Percentiles rank a stretch among this genome's conserved stretches.
phyloP scores from a whole-genome alignment of 2,797 vertebrate species.

The Lepidocolaptes lacrymiger region DNA sequence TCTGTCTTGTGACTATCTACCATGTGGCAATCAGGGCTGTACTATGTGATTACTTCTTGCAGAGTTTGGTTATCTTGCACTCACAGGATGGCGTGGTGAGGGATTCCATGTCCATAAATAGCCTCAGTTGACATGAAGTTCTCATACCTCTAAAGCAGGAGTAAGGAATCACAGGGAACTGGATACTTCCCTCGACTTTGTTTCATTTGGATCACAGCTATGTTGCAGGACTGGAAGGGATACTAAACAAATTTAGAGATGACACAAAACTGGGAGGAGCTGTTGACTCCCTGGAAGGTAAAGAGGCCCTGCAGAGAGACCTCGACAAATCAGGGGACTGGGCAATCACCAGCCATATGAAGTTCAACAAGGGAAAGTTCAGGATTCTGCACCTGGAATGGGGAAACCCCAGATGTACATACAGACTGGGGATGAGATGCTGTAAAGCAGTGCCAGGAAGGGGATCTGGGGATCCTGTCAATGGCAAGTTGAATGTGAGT shows the following conservation, averaged over 20 bases:
- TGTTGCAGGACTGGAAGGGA: neutral
- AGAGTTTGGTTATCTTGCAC: neutral
- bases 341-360: neutral
- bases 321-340: neutral
- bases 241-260: neutral
- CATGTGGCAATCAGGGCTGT: neutral
- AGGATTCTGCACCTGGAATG: neutral
- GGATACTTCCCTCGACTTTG: rapidly evolving
- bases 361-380: neutral
- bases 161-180: neutral
- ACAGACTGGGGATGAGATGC: neutral
- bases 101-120: rapidly evolving
- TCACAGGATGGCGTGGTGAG: neutral
- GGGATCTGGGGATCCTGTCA: neutral
- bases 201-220: neutral
- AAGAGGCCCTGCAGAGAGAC: neutral
- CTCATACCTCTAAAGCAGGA: neutral
- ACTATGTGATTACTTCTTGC: neutral
- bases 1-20: neutral
- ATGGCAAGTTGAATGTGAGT: neutral
- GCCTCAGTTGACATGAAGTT: neutral
- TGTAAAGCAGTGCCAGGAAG: neutral
- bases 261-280: neutral
- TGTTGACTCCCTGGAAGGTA: neutral
- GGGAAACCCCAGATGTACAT: neutral